Conservation (phyloP, 2,113 vertebrate species). For the Lathamus discolor region DNA sequence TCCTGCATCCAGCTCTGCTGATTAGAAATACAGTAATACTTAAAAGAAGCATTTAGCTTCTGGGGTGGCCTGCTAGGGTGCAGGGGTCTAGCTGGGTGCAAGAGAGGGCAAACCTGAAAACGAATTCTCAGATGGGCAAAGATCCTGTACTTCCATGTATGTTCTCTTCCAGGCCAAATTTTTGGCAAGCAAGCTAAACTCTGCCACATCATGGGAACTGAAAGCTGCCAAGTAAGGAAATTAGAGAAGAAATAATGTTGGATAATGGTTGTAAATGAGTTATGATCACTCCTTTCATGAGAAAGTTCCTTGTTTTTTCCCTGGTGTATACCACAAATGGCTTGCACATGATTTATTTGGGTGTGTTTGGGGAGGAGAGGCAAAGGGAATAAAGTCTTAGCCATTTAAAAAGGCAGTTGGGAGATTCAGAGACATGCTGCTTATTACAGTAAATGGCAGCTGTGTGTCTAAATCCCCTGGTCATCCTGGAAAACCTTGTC, state of each 20-base stretch:
- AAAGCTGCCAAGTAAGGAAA: constrained; percentile 30
- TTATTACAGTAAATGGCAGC: constrained; percentile 13
- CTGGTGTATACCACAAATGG: not conserved
- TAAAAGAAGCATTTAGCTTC: not conserved
- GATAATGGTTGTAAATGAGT: not conserved
- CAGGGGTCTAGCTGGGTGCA: not conserved
- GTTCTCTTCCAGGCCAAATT: not conserved
- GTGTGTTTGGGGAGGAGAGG: not conserved
- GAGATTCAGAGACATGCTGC: not conserved
- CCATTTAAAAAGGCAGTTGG: constrained; percentile 2
- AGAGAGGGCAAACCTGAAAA: not conserved
- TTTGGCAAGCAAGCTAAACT: not conserved
- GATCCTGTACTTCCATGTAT: rapidly evolving
- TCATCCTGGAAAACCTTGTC: not conserved
- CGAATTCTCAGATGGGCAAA: not conserved
- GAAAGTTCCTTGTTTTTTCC: constrained; percentile 34
- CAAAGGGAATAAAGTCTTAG: not conserved
- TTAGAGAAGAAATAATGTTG: not conserved
- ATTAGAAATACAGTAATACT: not conserved
- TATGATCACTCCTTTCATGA: constrained; percentile 27
- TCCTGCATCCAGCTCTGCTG: not conserved
- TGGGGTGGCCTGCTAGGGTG: not conserved
- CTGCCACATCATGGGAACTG: not conserved
- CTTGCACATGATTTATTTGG: not conserved
- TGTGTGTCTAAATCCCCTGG: not conserved